phyloP scores from a whole-genome alignment of 1,140 invertebrate genomes.

The Drosophila takahashii region DNA sequence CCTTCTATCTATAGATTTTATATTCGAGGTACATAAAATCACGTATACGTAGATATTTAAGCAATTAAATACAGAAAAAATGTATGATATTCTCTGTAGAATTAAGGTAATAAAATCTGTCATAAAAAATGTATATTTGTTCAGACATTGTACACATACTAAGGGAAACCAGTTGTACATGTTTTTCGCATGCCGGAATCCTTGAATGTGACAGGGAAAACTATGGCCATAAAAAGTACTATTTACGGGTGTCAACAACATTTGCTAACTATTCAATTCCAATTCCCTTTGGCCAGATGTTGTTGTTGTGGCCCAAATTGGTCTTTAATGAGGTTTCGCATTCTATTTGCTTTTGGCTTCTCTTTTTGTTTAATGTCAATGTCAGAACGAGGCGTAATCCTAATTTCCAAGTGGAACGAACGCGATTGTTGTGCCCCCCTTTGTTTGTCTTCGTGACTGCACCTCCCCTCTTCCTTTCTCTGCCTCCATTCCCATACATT shows the following conservation, averaged over 20 bases:
- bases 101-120: slow-evolving; percentile 11
- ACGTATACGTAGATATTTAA: slow-evolving; percentile 1
- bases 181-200: slow-evolving; percentile 4
- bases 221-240: slow-evolving; percentile 5
- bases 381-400: slow-evolving; percentile 29
- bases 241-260: slow-evolving; percentile 27
- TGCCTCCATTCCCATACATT: neutral
- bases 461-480: neutral
- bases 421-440: slow-evolving; percentile 25
- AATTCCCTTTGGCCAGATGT: slow-evolving; percentile 1
- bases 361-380: slow-evolving; percentile 33
- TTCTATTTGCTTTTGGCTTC: slow-evolving; percentile 4
- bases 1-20: neutral
- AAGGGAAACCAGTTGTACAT: slow-evolving; percentile 3
- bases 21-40: neutral
- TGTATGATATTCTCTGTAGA: neutral
- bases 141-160: neutral
- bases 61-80: neutral
- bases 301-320: slow-evolving; percentile 23
- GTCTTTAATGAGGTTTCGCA: slow-evolving; percentile 31
- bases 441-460: slow-evolving; percentile 39
- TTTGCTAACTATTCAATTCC: slow-evolving; percentile 15
- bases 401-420: slow-evolving; percentile 42
- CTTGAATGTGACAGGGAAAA: slow-evolving; percentile 1
- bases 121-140: slow-evolving; percentile 7